Conservation (phyloP, 1,140 invertebrate species). For the Apis dorsata region DNA sequence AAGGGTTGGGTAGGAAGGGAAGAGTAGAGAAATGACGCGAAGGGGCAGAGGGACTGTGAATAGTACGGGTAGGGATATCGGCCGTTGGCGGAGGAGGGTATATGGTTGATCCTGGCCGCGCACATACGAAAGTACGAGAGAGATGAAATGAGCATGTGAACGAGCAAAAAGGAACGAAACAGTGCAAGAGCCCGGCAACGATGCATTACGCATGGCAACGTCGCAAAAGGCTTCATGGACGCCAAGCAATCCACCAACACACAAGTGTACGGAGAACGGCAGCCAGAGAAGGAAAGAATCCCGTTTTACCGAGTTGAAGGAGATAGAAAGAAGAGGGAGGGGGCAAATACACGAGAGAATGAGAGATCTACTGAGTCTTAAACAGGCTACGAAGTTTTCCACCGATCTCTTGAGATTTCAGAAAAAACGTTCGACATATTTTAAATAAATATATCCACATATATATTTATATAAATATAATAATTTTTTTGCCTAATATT, state of each 20-base stretch:
- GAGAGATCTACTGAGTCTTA: constrained; percentile 51
- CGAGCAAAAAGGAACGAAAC: constrained; percentile 37
- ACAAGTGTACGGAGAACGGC: constrained; percentile 71
- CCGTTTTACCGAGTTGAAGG: constrained; percentile 72
- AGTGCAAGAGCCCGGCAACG: constrained; percentile 66
- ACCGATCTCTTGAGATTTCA: constrained; percentile 67
- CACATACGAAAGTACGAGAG: constrained; percentile 33
- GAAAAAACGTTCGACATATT: constrained; percentile 59
- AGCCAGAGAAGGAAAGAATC: constrained; percentile 78
- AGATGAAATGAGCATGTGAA: constrained; percentile 32
- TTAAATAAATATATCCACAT: constrained; percentile 44
- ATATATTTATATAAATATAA: neutral
- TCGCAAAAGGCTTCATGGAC: constrained; percentile 71
- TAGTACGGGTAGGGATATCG: constrained; percentile 51
- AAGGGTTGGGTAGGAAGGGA: constrained; percentile 17
- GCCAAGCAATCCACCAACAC: constrained; percentile 73
- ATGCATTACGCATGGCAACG: constrained; percentile 63
- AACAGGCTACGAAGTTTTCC: constrained; percentile 65
- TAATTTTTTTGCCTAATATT: constrained; percentile 12
- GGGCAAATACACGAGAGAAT: constrained; percentile 35
- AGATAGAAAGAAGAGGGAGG: constrained; percentile 49
- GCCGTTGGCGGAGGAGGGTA: constrained; percentile 49
- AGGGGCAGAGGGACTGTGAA: constrained; percentile 37
- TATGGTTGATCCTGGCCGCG: constrained; percentile 68
- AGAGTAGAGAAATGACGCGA: constrained; percentile 30